phyloP scores from a whole-genome alignment of 2,113 vertebrate genomes.

The Psephotus haematonotus region DNA sequence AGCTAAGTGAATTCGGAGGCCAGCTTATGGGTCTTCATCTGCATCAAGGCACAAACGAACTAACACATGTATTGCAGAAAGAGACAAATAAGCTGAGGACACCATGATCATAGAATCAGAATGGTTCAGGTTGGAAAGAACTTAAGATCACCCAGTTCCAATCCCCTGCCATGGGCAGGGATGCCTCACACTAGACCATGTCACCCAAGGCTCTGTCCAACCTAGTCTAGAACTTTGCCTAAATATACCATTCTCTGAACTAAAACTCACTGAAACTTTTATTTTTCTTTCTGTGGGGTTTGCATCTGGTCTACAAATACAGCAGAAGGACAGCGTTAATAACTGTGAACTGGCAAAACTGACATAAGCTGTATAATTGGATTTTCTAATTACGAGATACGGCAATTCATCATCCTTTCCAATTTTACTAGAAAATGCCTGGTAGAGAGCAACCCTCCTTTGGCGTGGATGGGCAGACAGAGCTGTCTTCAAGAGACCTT shows the following conservation, averaged over 20 bases:
- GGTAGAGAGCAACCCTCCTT: not conserved
- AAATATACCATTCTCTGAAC: not conserved
- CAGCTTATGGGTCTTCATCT: not conserved
- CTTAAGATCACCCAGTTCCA: not conserved
- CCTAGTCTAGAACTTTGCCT: not conserved
- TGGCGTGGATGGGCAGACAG: rapidly evolving
- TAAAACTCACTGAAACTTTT: not conserved
- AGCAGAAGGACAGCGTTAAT: not conserved
- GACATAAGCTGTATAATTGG: not conserved
- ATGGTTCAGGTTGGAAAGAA: not conserved
- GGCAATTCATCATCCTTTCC: not conserved
- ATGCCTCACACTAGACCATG: not conserved
- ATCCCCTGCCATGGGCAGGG: not conserved
- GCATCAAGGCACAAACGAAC: not conserved
- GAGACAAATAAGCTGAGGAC: not conserved
- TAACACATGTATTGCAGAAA: not conserved
- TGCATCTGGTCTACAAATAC: not conserved
- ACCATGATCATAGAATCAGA: not conserved
- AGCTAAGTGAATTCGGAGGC: not conserved
- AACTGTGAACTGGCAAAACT: not conserved
- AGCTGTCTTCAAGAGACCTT: not conserved
- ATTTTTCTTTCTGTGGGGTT: not conserved
- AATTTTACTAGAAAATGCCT: not conserved
- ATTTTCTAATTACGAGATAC: not conserved
- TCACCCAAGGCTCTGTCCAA: not conserved